Evolutionary conservation across 2,888 invertebrate genomes (phyloP), one percentile per base, ranked within the genome.

Genomic region (Drosophila pseudotalamancana): DNA sequence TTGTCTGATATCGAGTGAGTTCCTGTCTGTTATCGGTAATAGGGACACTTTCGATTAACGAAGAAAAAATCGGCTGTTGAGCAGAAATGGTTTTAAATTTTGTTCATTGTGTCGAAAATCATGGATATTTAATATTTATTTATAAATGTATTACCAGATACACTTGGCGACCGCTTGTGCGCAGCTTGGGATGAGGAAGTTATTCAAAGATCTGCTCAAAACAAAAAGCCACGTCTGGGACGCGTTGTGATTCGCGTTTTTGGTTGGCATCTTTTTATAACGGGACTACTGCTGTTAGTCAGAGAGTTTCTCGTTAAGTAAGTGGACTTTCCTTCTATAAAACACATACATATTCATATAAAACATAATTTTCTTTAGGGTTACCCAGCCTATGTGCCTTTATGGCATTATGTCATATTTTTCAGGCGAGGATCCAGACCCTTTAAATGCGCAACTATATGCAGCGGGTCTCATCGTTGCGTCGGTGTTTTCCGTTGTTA

Each of bases 391-490:
- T 3, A 89, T 94, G 64, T 93, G 93, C 78, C 93, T 95, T 37
- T 94, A 94, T 55, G 93, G 93, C 66, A 88, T 95, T 48, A 93
- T 95, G 65, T 91, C 92, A 37, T 94, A 92, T 90, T 95, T 94
- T 90, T 84, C 83, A 4, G 70, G 59, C 1, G 78, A 72, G 11
- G 61, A 72, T 48, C 12, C 42, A 1, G 49, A 62, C 5, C 62
- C 65, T n/a, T 92, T 95, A 0, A 71, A 54, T n/a, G 97, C 97
- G 0, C 96, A 96, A 89, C 89, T 95, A 46, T 96, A 95, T 89
- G 96, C 96, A 0, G 93, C 92, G 0, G 94, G 94, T 0, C 94
- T 97, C 21, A 93, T 96, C 2, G 72, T 95, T 5, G 95, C 95
- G 79, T 95, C 96, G 0, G 94, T 95, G 0, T 83, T 95, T 21